Evolutionary conservation across 1,140 invertebrate species (phyloP), one percentile per base, ranked within the genome.

Genomic region (Chironomus striatipennis): DNA sequence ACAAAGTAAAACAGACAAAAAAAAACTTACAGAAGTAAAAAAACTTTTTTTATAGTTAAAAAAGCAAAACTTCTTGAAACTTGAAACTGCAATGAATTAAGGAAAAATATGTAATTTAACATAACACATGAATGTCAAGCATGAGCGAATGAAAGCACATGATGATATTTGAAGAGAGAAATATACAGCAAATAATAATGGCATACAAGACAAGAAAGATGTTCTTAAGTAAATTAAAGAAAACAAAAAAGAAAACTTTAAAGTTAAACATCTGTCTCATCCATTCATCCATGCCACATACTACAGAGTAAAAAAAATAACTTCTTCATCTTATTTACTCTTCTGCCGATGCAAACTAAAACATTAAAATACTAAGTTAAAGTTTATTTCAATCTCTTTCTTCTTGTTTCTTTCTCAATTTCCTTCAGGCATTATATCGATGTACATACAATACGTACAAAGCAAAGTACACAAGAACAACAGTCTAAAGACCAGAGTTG

Each of bases 151-250:
- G n/a, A 57, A 57, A 12, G 12, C n/a, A 34, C 24, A 34, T 34
- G 24, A 34, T 34, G 24, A 34, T 34, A 5, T 34, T 34, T 34
- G 5, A 34, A 34, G 5, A n/a, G n/a, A n/a, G n/a, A n/a, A n/a
- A n/a, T n/a, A n/a, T n/a, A 34, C 24, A 34, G 24, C 24, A 34
- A 34, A 34, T 34, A 34, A 34, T 34, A 34, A 34, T 34, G 24
- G 24, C 24, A 34, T 34, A 34, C 24, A 34, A 34, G 24, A 34
- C 24, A 34, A 34, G 24, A 34, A 5, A 12, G 12, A n/a, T 57
- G 47, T 57, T 57, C 47, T 57, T 57, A 57, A 57, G 47, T 57
- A 57, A 57, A 57, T 57, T 57, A 57, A 57, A 57, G n/a, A n/a
- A n/a, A n/a, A n/a, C n/a, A 57, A 15, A 5, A 34, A 34, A 2